Evolutionary conservation across 2,888 invertebrate species (phyloP).

Genomic region (Metellina segmentata): DNA sequence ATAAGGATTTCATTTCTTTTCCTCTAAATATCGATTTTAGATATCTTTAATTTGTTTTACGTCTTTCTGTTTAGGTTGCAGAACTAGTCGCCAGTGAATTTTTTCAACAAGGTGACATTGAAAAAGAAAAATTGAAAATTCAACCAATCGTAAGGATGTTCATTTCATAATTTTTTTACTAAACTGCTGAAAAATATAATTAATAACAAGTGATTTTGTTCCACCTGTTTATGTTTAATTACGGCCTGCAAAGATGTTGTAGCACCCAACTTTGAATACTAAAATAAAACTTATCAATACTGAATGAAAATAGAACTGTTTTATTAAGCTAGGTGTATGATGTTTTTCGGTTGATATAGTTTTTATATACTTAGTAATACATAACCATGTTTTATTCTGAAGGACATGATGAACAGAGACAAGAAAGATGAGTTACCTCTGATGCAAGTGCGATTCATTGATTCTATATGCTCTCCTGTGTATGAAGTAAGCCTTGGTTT

Average conservation of each 20-base stretch:
- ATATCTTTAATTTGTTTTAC: background rate
- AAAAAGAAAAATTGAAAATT: constrained; percentile 81
- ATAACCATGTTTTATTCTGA: constrained; percentile 41
- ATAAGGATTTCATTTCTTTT: background rate
- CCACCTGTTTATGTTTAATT: no score
- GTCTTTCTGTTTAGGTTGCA: constrained; percentile 81
- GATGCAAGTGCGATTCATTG: constrained; percentile 98
- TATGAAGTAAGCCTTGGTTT: constrained; percentile 87
- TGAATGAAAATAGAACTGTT: no score
- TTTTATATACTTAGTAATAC: background rate
- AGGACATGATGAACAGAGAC: constrained; percentile 97
- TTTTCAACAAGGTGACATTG: constrained; percentile 83
- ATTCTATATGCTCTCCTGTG: constrained; percentile 95
- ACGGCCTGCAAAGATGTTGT: background rate
- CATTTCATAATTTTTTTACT: no score
- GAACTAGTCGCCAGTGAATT: constrained; percentile 82
- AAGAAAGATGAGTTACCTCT: constrained; percentile 95
- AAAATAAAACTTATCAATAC: no score
- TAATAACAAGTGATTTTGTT: no score
- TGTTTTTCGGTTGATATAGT: no score
- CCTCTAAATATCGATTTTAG: background rate
- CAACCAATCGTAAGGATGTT: constrained; percentile 81
- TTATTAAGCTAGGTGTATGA: background rate
- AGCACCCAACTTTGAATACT: background rate
- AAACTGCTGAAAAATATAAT: no score